Percentiles rank a stretch among this genome's conserved stretches.
These are phyloP conservation scores for Pollicipes pollicipes DNA, from an alignment of 1,140 invertebrate genomes.

Conservation along the genomic window DNA sequence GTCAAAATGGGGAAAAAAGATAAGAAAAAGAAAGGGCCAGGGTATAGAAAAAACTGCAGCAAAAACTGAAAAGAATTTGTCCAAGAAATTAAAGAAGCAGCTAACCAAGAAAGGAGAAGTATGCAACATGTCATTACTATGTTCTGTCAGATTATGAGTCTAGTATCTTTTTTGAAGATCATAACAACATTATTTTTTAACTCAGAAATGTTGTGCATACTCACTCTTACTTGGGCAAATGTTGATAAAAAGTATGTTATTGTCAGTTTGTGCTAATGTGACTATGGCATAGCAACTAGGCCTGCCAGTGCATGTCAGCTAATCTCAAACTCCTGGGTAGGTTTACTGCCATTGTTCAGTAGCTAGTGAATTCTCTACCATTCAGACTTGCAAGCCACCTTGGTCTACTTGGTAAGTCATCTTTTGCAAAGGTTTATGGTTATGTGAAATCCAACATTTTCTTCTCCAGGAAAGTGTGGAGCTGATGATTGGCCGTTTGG, in stretches of 20 bases:
- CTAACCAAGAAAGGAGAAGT: neutral
- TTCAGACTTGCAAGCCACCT: no score
- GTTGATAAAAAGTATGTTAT: neutral
- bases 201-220: neutral
- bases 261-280: neutral
- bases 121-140: neutral
- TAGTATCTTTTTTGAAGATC: neutral
- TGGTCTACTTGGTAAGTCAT: no score
- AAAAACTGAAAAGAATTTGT: neutral
- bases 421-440: neutral
- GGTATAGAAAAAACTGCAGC: constrained; percentile 1
- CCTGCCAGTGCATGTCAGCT: no score
- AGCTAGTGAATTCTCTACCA: no score
- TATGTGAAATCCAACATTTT: neutral
- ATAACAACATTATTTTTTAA: neutral
- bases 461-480: neutral
- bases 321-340: no score
- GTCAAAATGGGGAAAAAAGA: neutral
- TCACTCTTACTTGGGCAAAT: neutral
- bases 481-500: constrained; percentile 14
- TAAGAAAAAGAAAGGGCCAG: constrained; percentile 3
- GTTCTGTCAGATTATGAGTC: neutral
- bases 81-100: neutral
- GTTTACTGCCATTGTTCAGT: no score
- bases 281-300: no score